These are phyloP conservation scores for Patella pellucida DNA, from an alignment of 2,888 invertebrate species.

Conservation along the genomic window DNA sequence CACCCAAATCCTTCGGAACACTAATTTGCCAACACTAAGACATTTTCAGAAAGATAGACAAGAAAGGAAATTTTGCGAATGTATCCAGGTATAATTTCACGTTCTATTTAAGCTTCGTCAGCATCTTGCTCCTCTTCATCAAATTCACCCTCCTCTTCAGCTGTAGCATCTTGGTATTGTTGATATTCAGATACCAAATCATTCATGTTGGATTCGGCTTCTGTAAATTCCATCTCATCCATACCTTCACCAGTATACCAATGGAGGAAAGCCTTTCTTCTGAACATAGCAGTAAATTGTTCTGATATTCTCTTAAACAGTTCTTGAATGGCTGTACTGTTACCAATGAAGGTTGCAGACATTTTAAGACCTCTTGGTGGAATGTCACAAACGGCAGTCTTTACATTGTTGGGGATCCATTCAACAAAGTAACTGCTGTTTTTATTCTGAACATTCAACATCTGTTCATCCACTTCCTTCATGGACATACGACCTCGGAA, in stretches of 20 bases:
- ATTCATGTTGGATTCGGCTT: slow-evolving; percentile 96
- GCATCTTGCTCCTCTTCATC: slow-evolving; percentile 24
- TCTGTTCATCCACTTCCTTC: slow-evolving; percentile 91
- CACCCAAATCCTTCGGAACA: too few relatives aligned
- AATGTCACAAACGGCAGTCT: slow-evolving; percentile 91
- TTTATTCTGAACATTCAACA: slow-evolving; percentile 95
- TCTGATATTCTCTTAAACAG: slow-evolving; percentile 53
- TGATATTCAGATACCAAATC: slow-evolving; percentile 72
- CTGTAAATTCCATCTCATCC: slow-evolving; percentile 97
- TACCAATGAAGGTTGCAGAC: slow-evolving; percentile 89
- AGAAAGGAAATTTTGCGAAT: too few relatives aligned
- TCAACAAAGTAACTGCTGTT: slow-evolving; percentile 88
- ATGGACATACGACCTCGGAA: slow-evolving; percentile 93
- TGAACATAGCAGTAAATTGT: slow-evolving; percentile 87
- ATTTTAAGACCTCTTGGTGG: slow-evolving; percentile 89
- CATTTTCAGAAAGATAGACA: too few relatives aligned
- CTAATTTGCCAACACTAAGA: too few relatives aligned
- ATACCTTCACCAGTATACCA: slow-evolving; percentile 98
- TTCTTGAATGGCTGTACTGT: slow-evolving; percentile 64
- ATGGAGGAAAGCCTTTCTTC: slow-evolving; percentile 95
- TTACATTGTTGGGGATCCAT: slow-evolving; percentile 95
- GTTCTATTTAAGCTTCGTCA: slow-evolving; percentile 2
- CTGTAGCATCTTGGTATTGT: slow-evolving; percentile 69
- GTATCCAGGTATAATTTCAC: too few relatives aligned
- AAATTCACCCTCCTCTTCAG: slow-evolving; percentile 53